These are phyloP conservation scores for Tyrophagus putrescentiae DNA, from an alignment of 1,140 invertebrate genomes.

Conservation along the genomic window DNA sequence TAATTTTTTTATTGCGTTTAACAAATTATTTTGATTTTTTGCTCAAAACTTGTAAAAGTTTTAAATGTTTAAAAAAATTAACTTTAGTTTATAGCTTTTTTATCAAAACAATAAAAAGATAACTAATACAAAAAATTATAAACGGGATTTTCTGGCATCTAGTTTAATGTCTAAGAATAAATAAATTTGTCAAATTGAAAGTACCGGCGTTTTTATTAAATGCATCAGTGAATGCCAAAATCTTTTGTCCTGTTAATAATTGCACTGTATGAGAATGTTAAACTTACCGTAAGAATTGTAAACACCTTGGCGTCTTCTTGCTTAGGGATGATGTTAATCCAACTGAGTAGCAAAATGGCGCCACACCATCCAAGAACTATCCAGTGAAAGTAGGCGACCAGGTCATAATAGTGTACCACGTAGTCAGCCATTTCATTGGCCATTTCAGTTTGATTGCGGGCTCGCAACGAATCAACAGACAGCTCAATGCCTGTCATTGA, in stretches of 20 bases:
- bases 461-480: not conserved
- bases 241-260: too few species aligned
- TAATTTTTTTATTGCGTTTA: not conserved
- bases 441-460: not conserved
- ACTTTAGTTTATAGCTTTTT: not conserved
- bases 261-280: too few species aligned
- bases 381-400: not conserved
- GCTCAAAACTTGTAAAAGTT: not conserved
- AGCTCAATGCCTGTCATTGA: not conserved
- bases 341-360: not conserved
- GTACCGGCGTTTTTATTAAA: too few species aligned
- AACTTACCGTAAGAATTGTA: conserved; percentile 1
- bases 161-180: not conserved
- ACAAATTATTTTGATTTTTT: not conserved
- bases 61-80: not conserved
- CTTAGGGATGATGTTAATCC: conserved; percentile 2
- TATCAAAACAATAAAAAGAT: not conserved
- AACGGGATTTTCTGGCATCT: too few species aligned
- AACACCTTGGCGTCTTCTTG: conserved; percentile 11
- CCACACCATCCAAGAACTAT: not conserved
- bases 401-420: conserved; percentile 9
- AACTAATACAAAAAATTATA: not conserved
- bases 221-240: too few species aligned
- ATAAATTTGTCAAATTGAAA: too few species aligned
- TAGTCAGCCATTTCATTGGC: not conserved